Evolutionary conservation across 1,140 invertebrate genomes (phyloP), one percentile per base, ranked within the genome.

Genomic region (Cephus cinctus): DNA sequence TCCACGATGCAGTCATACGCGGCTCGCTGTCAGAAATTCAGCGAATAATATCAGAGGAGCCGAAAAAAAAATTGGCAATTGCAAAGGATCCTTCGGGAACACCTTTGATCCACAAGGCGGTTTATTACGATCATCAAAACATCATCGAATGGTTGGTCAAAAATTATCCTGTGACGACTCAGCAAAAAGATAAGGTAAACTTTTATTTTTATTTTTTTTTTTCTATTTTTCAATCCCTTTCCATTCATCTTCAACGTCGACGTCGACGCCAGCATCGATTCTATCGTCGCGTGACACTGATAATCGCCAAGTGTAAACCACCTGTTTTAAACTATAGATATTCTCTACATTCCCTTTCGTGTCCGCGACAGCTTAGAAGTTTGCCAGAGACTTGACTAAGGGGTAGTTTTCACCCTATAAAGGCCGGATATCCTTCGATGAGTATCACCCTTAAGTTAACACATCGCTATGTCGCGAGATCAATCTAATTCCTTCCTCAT

Each of bases 101-200:
- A 20, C 85, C 87, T 5, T 69, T 92, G 20, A 64, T 92, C 23
- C 88, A 93, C 71, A 89, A 93, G 70, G 86, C 88, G 0, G 82
- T 93, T 5, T 85, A 86, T 53, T 83, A 90, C 66, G 86, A 86
- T 63, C 83, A 86, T 58, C 81, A 74, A 42, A 82, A 88, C 30
- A 85, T 92, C 27, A 79, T 87, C 3, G 78, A 84, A 44, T 94
- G 84, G 78, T 76, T 94, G 0, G 77, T 89, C 3, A 76, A 83
- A 18, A 85, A 86, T 63, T 92, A 86, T 75, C 89, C 89, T 0
- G 77, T 82, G 31, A 81, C 84, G 0, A 79, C 88, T n/a, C 81
- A 86, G 35, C 78, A 87, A 48, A 87, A 82, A 56, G 90, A 94
- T 66, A 85, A 84, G 56, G 90, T 92, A 67, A 83, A 80, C 75